Percentiles rank a stretch among this genome's conserved stretches.
phyloP scores from a whole-genome alignment of 2,113 vertebrate species.

The Melanotaenia duboulayi region DNA sequence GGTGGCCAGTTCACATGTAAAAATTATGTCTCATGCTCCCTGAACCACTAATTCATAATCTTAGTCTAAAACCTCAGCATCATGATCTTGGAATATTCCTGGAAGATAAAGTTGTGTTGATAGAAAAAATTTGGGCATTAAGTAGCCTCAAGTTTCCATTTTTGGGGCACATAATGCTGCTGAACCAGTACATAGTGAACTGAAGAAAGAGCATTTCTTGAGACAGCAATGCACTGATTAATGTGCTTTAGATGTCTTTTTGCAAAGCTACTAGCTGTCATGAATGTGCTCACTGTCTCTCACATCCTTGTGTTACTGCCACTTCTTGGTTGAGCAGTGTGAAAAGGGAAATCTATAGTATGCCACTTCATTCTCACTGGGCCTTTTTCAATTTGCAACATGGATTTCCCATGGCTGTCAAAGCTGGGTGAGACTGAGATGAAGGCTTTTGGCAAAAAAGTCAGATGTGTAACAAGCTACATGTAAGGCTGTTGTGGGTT shows the following conservation, averaged over 20 bases:
- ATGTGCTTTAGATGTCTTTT: neutral
- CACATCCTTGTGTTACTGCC: conserved; percentile 14
- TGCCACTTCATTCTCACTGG: conserved; percentile 44
- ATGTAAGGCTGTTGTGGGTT: conserved; percentile 20
- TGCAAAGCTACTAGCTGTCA: neutral
- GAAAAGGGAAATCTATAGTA: conserved; percentile 37
- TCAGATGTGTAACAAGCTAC: conserved; percentile 19
- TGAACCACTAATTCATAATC: too few relatives aligned
- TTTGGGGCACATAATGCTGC: too few relatives aligned
- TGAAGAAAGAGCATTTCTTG: too few relatives aligned
- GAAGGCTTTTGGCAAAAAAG: conserved; percentile 29
- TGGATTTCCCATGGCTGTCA: conserved; percentile 61
- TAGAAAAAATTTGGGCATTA: too few relatives aligned
- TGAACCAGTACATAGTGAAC: too few relatives aligned
- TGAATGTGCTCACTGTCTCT: neutral
- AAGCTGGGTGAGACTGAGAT: conserved; percentile 35
- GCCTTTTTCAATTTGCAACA: conserved; percentile 61
- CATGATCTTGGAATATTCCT: too few relatives aligned
- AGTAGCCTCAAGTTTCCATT: too few relatives aligned
- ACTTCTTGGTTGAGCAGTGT: conserved; percentile 17
- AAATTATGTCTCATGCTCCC: too few relatives aligned
- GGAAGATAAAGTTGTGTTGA: too few relatives aligned
- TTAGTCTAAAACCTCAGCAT: too few relatives aligned
- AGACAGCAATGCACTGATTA: too few relatives aligned
- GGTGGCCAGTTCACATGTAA: too few relatives aligned